Conservation (phyloP, 2,113 vertebrate genomes). For the Bathybates hornii region DNA sequence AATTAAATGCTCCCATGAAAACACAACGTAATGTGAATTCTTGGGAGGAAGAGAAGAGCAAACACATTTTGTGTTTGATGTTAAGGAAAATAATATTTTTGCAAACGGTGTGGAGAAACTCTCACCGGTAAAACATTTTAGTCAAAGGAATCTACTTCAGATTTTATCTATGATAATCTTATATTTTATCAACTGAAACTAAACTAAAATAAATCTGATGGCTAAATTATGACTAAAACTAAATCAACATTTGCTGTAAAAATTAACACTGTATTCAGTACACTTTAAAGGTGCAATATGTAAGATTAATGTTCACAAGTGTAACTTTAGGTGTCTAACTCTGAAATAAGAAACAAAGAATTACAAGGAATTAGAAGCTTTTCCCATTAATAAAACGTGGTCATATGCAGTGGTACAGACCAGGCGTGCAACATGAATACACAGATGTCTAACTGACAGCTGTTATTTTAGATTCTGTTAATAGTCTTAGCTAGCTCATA, state of each 20-base stretch:
- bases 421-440: neutral
- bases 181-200: neutral
- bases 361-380: neutral
- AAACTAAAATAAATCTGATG: neutral
- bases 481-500: neutral
- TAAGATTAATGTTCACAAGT: neutral
- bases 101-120: accelerated
- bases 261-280: neutral
- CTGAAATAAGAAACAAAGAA: neutral
- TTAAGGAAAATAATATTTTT: neutral
- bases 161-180: neutral
- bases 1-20: neutral
- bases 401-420: neutral
- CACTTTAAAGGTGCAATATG: neutral
- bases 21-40: neutral
- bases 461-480: neutral
- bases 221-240: neutral
- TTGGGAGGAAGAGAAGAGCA: neutral
- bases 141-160: neutral
- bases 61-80: neutral
- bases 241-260: neutral
- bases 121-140: neutral
- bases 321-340: neutral
- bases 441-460: accelerated
- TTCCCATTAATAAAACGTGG: neutral